Evolutionary conservation across 30 jellyfish, hydroid and myxozoan species (phyloP).

Genomic region (Mastigias papua): DNA sequence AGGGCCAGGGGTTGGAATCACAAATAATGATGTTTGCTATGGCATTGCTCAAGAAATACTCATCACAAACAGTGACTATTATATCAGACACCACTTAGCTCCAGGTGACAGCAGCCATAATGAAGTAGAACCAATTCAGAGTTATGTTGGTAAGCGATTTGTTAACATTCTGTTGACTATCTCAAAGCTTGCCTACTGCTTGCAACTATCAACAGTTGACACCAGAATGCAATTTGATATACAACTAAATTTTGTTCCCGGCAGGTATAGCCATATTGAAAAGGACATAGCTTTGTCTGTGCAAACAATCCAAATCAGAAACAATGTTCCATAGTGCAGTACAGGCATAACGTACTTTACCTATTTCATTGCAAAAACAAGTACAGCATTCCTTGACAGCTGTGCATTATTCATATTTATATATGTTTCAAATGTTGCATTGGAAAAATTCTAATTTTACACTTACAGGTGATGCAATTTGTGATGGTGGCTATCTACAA

Average conservation of each 20-base stretch:
- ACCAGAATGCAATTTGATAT: neutral
- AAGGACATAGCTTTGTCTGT: neutral
- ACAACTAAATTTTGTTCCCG: conserved; percentile 3
- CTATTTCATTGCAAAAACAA: neutral
- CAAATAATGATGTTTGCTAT: conserved; percentile 63
- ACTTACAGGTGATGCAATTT: conserved; percentile 38
- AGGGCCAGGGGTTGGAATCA: conserved; percentile 72
- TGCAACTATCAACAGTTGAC: conserved; percentile 9
- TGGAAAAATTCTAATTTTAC: neutral
- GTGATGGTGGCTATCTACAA: conserved; percentile 42
- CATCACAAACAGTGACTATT: conserved; percentile 21
- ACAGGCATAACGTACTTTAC: neutral
- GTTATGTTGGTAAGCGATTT: conserved; percentile 59
- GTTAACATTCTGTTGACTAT: neutral
- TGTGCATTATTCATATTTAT: conserved; percentile 11
- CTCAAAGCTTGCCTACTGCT: conserved; percentile 1
- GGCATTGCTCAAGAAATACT: conserved; percentile 59
- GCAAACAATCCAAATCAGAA: neutral
- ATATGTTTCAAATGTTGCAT: neutral
- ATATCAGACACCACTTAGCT: conserved; percentile 68
- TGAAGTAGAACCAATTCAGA: conserved; percentile 71
- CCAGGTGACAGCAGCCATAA: conserved; percentile 82
- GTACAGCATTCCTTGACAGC: conserved; percentile 2
- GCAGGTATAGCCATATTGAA: neutral
- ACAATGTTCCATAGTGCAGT: conserved; percentile 13